phyloP scores from a whole-genome alignment of 2,113 vertebrate species.

The Atractosteus spatula region DNA sequence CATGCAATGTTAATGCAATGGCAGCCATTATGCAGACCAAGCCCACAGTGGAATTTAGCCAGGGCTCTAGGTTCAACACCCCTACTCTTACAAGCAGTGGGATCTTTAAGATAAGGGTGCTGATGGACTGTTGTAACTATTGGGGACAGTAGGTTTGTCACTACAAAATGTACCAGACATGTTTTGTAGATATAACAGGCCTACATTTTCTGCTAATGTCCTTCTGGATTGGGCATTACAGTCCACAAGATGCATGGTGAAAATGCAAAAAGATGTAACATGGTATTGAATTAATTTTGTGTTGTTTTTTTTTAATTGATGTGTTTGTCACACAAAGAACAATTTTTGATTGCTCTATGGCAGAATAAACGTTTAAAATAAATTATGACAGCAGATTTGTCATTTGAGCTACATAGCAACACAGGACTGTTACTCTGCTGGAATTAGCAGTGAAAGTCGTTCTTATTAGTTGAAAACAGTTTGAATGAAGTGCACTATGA shows the following conservation, averaged over 20 bases:
- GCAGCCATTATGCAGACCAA: too few species aligned
- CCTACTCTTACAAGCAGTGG: too few species aligned
- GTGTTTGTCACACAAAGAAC: slow-evolving; percentile 36
- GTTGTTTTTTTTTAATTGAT: slow-evolving; percentile 12
- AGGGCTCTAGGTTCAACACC: too few species aligned
- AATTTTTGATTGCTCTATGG: slow-evolving; percentile 3
- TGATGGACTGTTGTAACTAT: too few species aligned
- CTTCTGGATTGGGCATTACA: background rate
- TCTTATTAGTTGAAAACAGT: too few species aligned
- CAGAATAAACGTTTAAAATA: background rate
- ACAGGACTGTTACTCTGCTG: slow-evolving; percentile 5
- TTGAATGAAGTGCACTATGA: too few species aligned
- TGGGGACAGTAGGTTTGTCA: too few species aligned
- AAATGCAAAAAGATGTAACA: background rate
- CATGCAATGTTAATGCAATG: too few species aligned
- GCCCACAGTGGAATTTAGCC: too few species aligned
- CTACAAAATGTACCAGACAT: too few species aligned
- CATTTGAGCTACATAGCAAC: slow-evolving; percentile 34
- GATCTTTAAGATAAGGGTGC: too few species aligned
- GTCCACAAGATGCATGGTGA: background rate
- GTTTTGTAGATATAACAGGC: too few species aligned
- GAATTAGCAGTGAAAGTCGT: background rate
- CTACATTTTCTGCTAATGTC: background rate
- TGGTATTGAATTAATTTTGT: slow-evolving; percentile 13
- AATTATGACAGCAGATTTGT: slow-evolving; percentile 28